These are phyloP conservation scores for Araneus ventricosus DNA, from an alignment of 1,140 invertebrate species.

Conservation along the genomic window DNA sequence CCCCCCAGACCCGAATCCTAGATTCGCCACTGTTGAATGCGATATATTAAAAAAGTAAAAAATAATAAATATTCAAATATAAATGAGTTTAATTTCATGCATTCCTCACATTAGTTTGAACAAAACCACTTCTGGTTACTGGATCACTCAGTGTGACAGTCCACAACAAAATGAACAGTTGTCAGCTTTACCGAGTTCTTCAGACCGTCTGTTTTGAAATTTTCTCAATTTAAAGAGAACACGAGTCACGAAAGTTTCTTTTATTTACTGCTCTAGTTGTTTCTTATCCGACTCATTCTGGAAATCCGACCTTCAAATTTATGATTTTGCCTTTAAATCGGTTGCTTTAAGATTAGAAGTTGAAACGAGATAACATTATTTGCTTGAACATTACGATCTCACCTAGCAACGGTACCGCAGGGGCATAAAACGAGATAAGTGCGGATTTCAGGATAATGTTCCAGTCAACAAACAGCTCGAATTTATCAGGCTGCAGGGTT, in stretches of 20 bases:
- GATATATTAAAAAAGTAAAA: too few relatives aligned
- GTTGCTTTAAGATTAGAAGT: neutral
- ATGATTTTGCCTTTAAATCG: neutral
- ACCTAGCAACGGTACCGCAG: neutral
- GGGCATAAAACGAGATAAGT: neutral
- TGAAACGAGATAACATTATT: slow-evolving; percentile 16
- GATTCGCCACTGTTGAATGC: too few relatives aligned
- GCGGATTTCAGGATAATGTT: neutral
- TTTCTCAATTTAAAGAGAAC: neutral
- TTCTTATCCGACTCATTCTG: neutral
- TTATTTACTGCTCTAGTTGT: too few relatives aligned
- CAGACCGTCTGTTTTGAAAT: neutral
- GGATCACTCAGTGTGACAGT: too few relatives aligned
- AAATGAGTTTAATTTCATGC: too few relatives aligned
- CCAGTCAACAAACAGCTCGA: neutral
- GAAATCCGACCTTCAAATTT: neutral
- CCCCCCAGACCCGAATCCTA: too few relatives aligned
- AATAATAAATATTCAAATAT: too few relatives aligned
- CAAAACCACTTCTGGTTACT: too few relatives aligned
- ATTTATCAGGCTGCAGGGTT: neutral
- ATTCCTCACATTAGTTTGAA: too few relatives aligned
- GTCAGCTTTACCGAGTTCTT: too few relatives aligned
- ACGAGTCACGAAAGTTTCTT: neutral
- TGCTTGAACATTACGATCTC: neutral
- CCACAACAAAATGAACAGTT: too few relatives aligned